Percentiles rank a stretch among this genome's conserved stretches.
These are phyloP conservation scores for Hydrophis major DNA, from an alignment of 2,797 vertebrate genomes.

Conservation along the genomic window DNA sequence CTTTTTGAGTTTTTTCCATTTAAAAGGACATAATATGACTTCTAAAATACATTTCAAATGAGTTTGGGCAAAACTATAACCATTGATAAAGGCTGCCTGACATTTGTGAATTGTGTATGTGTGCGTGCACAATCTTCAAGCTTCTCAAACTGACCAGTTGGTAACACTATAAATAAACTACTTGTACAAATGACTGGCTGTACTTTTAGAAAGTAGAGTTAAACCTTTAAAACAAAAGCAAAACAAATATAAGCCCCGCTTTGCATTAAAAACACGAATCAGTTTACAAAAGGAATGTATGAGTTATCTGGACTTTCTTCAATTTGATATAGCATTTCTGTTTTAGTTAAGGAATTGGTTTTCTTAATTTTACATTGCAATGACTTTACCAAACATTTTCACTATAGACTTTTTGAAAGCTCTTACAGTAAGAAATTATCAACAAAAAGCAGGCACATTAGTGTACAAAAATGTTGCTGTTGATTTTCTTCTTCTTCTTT, in stretches of 20 bases:
- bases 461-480: constrained; percentile 72
- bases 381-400: constrained; percentile 74
- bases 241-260: constrained; percentile 66
- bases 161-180: constrained; percentile 64
- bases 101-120: constrained; percentile 50
- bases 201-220: constrained; percentile 70
- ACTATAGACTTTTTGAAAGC: constrained; percentile 72
- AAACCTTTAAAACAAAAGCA: constrained; percentile 58
- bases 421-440: constrained; percentile 77
- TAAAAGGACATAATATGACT: constrained; percentile 33
- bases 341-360: constrained; percentile 71
- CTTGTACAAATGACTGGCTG: constrained; percentile 68
- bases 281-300: constrained; percentile 69
- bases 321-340: constrained; percentile 58
- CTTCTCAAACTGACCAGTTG: constrained; percentile 64
- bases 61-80: constrained; percentile 49
- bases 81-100: constrained; percentile 70
- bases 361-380: constrained; percentile 66
- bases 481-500: constrained; percentile 55
- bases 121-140: constrained; percentile 60
- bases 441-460: constrained; percentile 77
- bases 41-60: constrained; percentile 47
- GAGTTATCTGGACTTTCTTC: constrained; percentile 60
- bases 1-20: constrained; percentile 4
- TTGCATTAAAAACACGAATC: constrained; percentile 66